A percentile compares a stretch with the other conserved stretches of the same genome.
Conservation (phyloP, 2,797 vertebrate species). For the Hydrocynus forskahlii region DNA sequence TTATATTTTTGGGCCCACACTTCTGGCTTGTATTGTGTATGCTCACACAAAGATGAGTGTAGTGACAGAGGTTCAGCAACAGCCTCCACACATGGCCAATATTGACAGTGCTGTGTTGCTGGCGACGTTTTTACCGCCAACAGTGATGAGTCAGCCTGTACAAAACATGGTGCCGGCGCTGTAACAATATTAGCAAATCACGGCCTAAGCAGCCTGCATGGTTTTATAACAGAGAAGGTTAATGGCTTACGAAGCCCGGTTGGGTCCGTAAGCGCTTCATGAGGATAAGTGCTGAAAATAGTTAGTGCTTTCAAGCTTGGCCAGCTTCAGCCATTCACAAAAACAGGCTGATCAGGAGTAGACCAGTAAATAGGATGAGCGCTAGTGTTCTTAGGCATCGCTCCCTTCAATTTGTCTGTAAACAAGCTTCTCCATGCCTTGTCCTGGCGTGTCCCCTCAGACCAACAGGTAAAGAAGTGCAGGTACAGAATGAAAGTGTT, state of each 20-base stretch:
- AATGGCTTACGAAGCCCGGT: constrained; percentile 1
- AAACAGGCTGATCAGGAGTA: constrained; percentile 19
- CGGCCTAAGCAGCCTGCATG: background rate
- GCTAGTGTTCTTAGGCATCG: background rate
- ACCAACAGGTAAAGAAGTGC: background rate
- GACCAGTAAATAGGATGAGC: constrained; percentile 23
- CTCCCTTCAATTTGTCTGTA: background rate
- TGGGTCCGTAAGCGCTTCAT: constrained; percentile 24
- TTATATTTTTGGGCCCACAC: too few species aligned
- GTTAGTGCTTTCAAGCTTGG: background rate
- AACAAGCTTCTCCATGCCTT: constrained; percentile 11
- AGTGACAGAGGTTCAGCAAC: background rate
- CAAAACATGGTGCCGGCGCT: background rate
- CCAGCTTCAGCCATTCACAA: constrained; percentile 24
- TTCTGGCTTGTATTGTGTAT: background rate
- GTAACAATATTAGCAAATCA: background rate
- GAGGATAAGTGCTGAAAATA: constrained; percentile 44
- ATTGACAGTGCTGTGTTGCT: constrained; percentile 21
- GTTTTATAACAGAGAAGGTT: background rate
- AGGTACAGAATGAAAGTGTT: too few species aligned
- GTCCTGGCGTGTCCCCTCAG: background rate
- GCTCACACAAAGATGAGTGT: background rate
- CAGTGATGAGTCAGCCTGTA: constrained; percentile 16
- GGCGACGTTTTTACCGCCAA: constrained; percentile 1
- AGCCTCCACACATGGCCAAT: background rate